Evolutionary conservation across 2,113 vertebrate genomes (phyloP).

Genomic region (Ceyx cyanopectus): DNA sequence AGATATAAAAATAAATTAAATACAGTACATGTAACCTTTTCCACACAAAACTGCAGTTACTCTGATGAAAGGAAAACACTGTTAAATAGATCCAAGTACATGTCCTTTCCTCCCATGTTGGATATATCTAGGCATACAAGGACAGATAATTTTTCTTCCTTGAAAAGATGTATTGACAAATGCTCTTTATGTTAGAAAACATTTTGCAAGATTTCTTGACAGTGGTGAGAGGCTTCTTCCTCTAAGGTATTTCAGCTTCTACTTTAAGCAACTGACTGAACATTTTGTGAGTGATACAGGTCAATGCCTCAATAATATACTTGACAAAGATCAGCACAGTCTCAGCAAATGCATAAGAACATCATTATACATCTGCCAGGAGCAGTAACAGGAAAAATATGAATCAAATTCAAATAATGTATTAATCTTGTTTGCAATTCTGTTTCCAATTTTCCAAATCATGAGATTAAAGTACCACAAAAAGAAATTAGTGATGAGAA

Average conservation of each 20-base stretch:
- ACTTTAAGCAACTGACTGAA: background rate
- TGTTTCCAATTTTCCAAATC: slow-evolving; percentile 42
- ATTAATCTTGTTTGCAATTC: slow-evolving; percentile 17
- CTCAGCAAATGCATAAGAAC: background rate
- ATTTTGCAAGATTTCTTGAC: background rate
- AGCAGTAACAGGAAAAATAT: background rate
- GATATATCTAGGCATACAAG: background rate
- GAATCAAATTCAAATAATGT: background rate
- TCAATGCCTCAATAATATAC: background rate
- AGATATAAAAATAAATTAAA: background rate
- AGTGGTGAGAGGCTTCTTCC: background rate
- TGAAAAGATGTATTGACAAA: background rate
- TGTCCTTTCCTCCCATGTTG: background rate
- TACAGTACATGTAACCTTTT: background rate
- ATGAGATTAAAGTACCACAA: background rate
- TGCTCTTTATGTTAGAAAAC: background rate
- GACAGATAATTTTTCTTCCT: background rate
- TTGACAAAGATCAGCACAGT: background rate
- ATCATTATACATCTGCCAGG: background rate
- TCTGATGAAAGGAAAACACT: background rate
- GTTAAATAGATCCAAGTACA: background rate
- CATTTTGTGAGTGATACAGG: background rate
- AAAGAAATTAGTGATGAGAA: slow-evolving; percentile 5
- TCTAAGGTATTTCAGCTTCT: background rate
- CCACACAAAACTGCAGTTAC: background rate